phyloP scores from a whole-genome alignment of 2,888 invertebrate genomes.

The Laspeyria flexula region DNA sequence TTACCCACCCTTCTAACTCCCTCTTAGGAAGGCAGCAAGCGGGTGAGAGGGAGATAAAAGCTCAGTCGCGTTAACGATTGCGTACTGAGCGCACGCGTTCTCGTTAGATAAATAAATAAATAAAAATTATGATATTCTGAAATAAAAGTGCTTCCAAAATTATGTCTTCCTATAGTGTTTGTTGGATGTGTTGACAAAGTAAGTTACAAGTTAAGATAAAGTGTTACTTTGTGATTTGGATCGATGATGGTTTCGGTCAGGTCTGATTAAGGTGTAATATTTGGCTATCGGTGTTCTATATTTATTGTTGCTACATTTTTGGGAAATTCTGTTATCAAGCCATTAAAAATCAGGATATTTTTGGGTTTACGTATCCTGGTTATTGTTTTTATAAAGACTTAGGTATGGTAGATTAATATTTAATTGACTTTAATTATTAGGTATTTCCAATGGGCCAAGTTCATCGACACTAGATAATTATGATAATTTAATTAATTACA shows the following conservation, averaged over 20 bases:
- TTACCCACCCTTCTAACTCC: constrained; percentile 29
- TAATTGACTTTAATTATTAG: too few relatives aligned
- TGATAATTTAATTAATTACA: too few relatives aligned
- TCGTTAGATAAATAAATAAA: constrained; percentile 9
- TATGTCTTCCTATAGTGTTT: constrained; percentile 38
- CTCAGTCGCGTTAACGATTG: constrained; percentile 55
- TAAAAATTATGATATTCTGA: constrained; percentile 30
- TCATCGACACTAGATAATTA: too few relatives aligned
- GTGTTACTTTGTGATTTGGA: not conserved
- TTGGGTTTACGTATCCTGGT: too few relatives aligned
- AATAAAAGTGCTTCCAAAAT: constrained; percentile 30
- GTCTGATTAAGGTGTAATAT: not conserved
- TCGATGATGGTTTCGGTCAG: not conserved
- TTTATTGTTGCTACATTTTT: too few relatives aligned
- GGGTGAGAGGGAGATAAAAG: constrained; percentile 40
- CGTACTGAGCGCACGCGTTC: constrained; percentile 41
- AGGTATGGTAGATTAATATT: too few relatives aligned
- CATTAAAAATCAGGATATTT: too few relatives aligned
- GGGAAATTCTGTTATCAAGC: too few relatives aligned
- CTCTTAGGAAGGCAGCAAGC: constrained; percentile 42
- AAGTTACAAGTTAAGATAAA: too few relatives aligned
- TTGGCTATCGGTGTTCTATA: too few relatives aligned
- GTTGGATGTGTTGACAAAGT: constrained; percentile 22
- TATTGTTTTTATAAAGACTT: too few relatives aligned
- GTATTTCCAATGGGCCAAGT: too few relatives aligned